A percentile compares a stretch with the other conserved stretches of the same genome.
Evolutionary conservation across 2,888 invertebrate species (phyloP).

Genomic region (Cyclophora albipunctata): DNA sequence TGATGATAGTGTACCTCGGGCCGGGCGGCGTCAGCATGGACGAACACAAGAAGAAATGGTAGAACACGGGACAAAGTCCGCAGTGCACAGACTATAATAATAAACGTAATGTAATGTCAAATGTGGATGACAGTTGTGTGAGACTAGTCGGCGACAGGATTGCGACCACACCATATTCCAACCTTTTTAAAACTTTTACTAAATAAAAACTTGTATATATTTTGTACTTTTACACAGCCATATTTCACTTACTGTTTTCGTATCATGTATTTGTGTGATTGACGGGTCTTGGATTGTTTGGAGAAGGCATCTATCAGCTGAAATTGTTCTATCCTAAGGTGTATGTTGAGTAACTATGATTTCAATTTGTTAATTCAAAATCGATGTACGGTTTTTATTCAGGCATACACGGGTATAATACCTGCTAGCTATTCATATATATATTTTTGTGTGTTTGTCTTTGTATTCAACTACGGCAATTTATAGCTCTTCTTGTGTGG

Average conservation of each 20-base stretch:
- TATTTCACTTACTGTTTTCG: neutral
- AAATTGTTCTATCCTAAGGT: too few relatives aligned
- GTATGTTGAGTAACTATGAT: too few relatives aligned
- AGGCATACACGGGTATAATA: too few relatives aligned
- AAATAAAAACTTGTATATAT: conserved; percentile 2
- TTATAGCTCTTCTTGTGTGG: too few relatives aligned
- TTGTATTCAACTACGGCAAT: too few relatives aligned
- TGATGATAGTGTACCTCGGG: conserved; percentile 98
- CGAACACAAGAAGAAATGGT: conserved; percentile 99
- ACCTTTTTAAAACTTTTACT: conserved; percentile 4
- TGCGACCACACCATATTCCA: conserved; percentile 10
- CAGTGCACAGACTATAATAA: conserved; percentile 28
- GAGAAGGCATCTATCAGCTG: too few relatives aligned
- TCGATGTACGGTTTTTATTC: too few relatives aligned
- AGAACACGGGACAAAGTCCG: conserved; percentile 36
- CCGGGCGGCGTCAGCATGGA: conserved; percentile 99
- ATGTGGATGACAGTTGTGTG: neutral
- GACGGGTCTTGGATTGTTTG: too few relatives aligned
- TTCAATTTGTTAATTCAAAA: too few relatives aligned
- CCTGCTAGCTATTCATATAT: too few relatives aligned
- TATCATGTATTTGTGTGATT: neutral
- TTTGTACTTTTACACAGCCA: too few relatives aligned
- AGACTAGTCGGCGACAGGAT: conserved; percentile 16
- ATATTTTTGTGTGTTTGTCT: too few relatives aligned
- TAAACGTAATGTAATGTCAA: conserved; percentile 3